Conservation (phyloP, 2,888 invertebrate genomes). For the Fissipunctia ypsillon region DNA sequence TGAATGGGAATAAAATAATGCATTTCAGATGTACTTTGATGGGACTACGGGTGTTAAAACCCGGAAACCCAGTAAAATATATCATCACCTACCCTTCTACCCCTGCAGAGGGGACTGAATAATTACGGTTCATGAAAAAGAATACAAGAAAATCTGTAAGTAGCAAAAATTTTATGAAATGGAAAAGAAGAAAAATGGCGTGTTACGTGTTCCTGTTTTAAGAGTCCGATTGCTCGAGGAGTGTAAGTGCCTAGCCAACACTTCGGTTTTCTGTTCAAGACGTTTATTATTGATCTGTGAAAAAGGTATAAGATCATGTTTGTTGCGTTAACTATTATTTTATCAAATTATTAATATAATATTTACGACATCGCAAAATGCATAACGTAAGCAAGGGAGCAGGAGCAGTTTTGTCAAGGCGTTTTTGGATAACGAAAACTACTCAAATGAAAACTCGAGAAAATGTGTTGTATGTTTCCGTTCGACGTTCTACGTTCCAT, state of each 20-base stretch:
- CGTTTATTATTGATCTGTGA: neutral
- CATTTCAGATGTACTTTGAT: conserved; percentile 46
- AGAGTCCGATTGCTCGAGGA: conserved; percentile 2
- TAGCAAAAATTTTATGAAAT: conserved; percentile 34
- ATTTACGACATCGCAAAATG: no score
- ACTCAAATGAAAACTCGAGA: neutral
- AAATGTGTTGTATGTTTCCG: no score
- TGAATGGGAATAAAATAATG: conserved; percentile 27
- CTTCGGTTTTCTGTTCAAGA: conserved; percentile 7
- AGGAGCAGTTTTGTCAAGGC: no score
- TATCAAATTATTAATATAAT: neutral
- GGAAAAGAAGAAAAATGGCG: conserved; percentile 4
- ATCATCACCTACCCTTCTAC: conserved; percentile 49
- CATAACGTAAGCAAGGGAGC: neutral
- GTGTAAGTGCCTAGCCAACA: conserved; percentile 12
- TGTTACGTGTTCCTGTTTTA: conserved; percentile 22
- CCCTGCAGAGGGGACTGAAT: conserved; percentile 34
- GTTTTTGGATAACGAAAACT: neutral
- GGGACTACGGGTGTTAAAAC: conserved; percentile 47
- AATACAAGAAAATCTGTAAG: conserved; percentile 44
- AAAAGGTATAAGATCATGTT: neutral
- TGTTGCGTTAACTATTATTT: neutral
- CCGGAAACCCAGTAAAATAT: conserved; percentile 49
- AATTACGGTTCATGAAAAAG: conserved; percentile 45
- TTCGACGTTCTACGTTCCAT: no score